These are phyloP conservation scores for Nomada ruficornis DNA, from an alignment of 2,888 invertebrate species.

Conservation along the genomic window DNA sequence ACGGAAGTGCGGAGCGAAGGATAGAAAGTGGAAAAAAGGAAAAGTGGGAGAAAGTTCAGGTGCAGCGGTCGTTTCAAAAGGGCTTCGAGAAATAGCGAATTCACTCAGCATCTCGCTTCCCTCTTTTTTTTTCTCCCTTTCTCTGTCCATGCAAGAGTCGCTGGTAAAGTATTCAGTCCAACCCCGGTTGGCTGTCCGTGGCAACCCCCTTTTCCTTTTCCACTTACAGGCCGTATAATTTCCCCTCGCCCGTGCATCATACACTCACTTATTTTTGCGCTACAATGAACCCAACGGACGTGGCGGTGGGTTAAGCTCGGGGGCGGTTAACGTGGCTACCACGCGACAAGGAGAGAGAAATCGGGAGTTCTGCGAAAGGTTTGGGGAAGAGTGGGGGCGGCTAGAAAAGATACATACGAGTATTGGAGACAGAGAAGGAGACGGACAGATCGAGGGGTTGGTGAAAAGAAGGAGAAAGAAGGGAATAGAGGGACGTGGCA, in stretches of 20 bases:
- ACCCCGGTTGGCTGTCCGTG: conserved; percentile 69
- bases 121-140: conserved; percentile 17
- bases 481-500: conserved; percentile 36
- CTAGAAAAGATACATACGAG: conserved; percentile 30
- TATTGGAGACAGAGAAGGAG: conserved; percentile 20
- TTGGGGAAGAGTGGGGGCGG: background rate
- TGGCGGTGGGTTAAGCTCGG: conserved; percentile 69
- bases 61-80: conserved; percentile 36
- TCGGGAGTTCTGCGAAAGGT: background rate
- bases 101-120: conserved; percentile 34
- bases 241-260: conserved; percentile 80
- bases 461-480: conserved; percentile 19
- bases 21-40: background rate
- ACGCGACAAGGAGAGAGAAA: conserved; percentile 25
- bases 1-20: background rate
- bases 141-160: conserved; percentile 28
- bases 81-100: conserved; percentile 62
- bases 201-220: conserved; percentile 76
- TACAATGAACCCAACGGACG: conserved; percentile 78
- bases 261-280: conserved; percentile 82
- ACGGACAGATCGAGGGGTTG: conserved; percentile 18
- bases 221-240: conserved; percentile 77
- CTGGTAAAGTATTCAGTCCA: conserved; percentile 60
- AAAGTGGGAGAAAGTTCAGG: conserved; percentile 19
- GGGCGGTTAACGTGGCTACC: conserved; percentile 59